Conservation (phyloP, 2,113 vertebrate species). For the Cyanistes caeruleus region DNA sequence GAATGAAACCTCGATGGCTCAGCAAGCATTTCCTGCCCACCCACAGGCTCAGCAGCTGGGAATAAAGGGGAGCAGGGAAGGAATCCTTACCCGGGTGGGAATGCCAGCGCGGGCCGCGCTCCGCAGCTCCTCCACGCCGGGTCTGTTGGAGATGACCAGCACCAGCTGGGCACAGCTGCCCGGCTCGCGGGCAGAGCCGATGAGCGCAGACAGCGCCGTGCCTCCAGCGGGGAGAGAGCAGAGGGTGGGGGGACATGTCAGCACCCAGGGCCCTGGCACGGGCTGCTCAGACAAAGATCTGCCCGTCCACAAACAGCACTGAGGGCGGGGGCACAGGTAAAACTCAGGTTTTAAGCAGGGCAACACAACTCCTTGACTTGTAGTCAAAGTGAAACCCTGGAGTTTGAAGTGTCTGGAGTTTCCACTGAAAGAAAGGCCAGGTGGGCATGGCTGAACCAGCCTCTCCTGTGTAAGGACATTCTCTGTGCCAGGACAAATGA, state of each 20-base stretch:
- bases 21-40: neutral
- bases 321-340: neutral
- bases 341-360: neutral
- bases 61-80: neutral
- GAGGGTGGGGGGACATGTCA: neutral
- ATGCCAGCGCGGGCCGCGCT: conserved; percentile 81
- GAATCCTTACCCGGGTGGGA: conserved; percentile 79
- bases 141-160: conserved; percentile 85
- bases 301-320: neutral
- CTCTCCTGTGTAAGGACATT: neutral
- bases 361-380: neutral
- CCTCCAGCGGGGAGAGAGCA: conserved; percentile 67
- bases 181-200: conserved; percentile 75
- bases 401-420: neutral
- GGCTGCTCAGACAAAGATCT: neutral
- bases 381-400: neutral
- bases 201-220: conserved; percentile 83
- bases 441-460: neutral
- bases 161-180: conserved; percentile 81
- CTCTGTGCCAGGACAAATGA: neutral
- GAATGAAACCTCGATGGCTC: neutral
- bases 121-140: conserved; percentile 82
- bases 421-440: neutral
- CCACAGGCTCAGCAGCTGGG: neutral
- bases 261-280: too few species aligned